Conservation (phyloP, 2,888 invertebrate species). For the Spisula subtruncata region DNA sequence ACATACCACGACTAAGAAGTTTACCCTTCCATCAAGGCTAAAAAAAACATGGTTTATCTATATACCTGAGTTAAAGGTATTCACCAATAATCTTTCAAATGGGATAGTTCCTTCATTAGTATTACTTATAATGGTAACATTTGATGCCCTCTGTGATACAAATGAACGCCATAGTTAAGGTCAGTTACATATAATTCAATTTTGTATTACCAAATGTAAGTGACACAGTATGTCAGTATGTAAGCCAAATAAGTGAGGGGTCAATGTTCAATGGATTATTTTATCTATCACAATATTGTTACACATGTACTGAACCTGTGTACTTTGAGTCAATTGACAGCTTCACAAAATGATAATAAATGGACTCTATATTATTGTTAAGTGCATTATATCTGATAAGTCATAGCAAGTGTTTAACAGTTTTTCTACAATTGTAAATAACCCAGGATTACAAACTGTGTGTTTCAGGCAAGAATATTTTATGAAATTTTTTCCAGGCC, state of each 20-base stretch:
- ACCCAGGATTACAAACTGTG: neutral
- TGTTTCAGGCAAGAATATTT: neutral
- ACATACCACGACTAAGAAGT: too few species aligned
- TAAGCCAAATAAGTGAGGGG: neutral
- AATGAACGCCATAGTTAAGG: too few species aligned
- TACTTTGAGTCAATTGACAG: conserved; percentile 16
- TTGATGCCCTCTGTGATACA: too few species aligned
- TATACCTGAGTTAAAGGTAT: too few species aligned
- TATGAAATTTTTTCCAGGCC: neutral
- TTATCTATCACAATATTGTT: neutral
- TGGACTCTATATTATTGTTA: conserved; percentile 3
- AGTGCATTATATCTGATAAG: neutral
- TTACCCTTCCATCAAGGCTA: too few species aligned
- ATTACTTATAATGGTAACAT: too few species aligned
- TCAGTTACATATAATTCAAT: too few species aligned
- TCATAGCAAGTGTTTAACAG: neutral
- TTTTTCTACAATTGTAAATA: neutral
- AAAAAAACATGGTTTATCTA: too few species aligned
- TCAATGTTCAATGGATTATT: conserved; percentile 10
- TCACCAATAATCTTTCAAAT: too few species aligned
- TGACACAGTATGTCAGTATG: neutral
- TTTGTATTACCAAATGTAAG: too few species aligned
- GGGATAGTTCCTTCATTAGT: too few species aligned
- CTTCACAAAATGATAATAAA: neutral
- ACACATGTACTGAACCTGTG: neutral